These are phyloP conservation scores for Macaca fascicularis DNA, from an alignment of 2,113 vertebrate species.

Conservation along the genomic window DNA sequence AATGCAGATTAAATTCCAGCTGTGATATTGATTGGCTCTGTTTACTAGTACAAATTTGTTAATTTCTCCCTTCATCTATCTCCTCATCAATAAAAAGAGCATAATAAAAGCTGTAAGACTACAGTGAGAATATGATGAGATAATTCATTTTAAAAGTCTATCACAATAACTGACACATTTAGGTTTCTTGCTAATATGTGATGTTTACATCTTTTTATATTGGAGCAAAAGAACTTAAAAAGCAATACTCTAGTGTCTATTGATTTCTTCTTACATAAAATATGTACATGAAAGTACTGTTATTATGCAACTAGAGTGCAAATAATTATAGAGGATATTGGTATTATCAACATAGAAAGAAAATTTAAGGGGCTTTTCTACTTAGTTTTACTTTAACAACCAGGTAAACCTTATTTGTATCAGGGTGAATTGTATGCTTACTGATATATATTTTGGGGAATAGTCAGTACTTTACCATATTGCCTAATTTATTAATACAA, in stretches of 20 bases:
- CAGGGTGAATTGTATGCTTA: neutral
- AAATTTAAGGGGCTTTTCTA: neutral
- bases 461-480: neutral
- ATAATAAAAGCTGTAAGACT: neutral
- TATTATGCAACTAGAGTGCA: neutral
- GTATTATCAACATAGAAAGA: neutral
- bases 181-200: neutral
- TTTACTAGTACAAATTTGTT: neutral
- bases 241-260: neutral
- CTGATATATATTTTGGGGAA: neutral
- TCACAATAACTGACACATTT: neutral
- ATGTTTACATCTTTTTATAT: neutral
- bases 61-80: neutral
- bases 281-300: neutral
- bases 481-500: neutral
- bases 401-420: neutral
- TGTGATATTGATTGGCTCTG: neutral
- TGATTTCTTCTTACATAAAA: neutral
- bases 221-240: neutral
- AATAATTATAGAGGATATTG: neutral
- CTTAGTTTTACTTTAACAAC: neutral
- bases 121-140: neutral
- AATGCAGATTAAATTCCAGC: neutral
- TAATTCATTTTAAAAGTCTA: neutral
- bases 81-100: neutral